Evolutionary conservation across 2,888 invertebrate species (phyloP), one percentile per base, ranked within the genome.

Genomic region (Tuberolachnus salignus): DNA sequence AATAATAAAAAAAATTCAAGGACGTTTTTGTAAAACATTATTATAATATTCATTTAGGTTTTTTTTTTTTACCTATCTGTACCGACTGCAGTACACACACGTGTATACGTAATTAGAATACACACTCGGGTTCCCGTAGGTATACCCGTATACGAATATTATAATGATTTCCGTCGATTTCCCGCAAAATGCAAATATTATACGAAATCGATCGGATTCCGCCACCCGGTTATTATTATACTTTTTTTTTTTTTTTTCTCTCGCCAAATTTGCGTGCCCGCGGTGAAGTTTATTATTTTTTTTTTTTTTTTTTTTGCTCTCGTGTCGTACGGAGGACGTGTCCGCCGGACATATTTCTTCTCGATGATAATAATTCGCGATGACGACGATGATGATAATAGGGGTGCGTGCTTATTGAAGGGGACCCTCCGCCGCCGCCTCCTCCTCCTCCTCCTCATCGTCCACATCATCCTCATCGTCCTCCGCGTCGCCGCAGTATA

Each of bases 1-100:
- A n/a, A n/a, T n/a, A n/a, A 34, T 4, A 53, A 10, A 67, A 49
- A 69, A 69, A 53, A 42, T 42, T 19, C 69, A 69, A 42, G 53
- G 53, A 19, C 53, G 19, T 14, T 51, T 26, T 59, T 16, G 26
- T 16, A 59, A 59, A 34, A 59, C n/a, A 23, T 59, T 16, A 23
- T 59, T 16, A 59, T 10, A 34, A 34, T 34, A 34, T 34, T 34
- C 34, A 6, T 34, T 34, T 34, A 34, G 3, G 34, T 34, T 34
- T 4, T 34, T n/a, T n/a, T n/a, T n/a, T 34, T 34, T 34, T 34
- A 34, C 6, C 34, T 34, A n/a, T n/a, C n/a, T n/a, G n/a, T n/a
- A 34, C 34, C 34, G 34, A 34, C 16, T 51, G n/a, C n/a, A 57
- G 11, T 57, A 57, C 19, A 63, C 11, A 42, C 34, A 44, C 42